Evolutionary conservation across 92 coral and sea anemone species (phyloP).

Genomic region (Bergia sp.): DNA sequence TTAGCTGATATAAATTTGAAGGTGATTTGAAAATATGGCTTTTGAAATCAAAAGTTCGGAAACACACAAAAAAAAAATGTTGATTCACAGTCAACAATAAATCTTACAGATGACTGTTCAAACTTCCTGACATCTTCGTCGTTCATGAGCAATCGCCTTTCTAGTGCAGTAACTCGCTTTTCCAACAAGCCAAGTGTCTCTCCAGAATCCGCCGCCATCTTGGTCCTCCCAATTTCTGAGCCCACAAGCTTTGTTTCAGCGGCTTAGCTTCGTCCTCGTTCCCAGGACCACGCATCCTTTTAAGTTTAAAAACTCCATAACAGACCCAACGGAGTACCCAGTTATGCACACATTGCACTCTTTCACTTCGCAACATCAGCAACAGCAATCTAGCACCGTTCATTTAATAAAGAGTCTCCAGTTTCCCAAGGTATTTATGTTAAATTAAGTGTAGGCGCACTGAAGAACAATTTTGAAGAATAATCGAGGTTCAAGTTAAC

Average conservation of each 20-base stretch:
- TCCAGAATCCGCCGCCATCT: conserved; percentile 89
- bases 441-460: too few relatives aligned
- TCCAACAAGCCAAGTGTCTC: conserved; percentile 73
- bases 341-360: too few relatives aligned
- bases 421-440: too few relatives aligned
- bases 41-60: not conserved
- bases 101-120: conserved; percentile 78
- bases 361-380: too few relatives aligned
- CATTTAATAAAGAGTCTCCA: too few relatives aligned
- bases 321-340: too few relatives aligned
- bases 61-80: not conserved
- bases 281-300: not conserved
- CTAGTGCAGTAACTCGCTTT: conserved; percentile 84
- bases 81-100: not conserved
- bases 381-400: too few relatives aligned
- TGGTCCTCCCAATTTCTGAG: conserved; percentile 32
- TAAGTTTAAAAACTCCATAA: too few relatives aligned
- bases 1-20: too few relatives aligned
- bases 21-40: not conserved
- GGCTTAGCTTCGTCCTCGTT: not conserved
- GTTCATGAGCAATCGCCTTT: conserved; percentile 70
- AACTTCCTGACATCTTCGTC: conserved; percentile 68
- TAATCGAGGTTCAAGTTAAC: too few relatives aligned
- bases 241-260: conserved; percentile 5
- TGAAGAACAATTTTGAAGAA: too few relatives aligned